Evolutionary conservation across 2,113 vertebrate species (phyloP).

Genomic region (Gambusia affinis): DNA sequence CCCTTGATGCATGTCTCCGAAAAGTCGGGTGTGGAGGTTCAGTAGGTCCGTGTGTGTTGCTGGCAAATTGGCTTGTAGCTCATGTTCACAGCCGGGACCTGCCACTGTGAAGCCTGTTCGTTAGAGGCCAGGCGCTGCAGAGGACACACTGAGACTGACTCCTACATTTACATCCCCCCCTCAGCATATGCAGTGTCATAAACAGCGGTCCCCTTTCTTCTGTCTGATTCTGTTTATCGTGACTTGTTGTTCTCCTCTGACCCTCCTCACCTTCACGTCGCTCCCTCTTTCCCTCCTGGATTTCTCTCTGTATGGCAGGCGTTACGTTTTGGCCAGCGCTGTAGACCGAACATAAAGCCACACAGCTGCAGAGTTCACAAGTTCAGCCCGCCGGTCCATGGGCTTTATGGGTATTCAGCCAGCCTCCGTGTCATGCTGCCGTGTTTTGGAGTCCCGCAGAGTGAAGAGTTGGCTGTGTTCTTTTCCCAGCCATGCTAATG

Average conservation of each 20-base stretch:
- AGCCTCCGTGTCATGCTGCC: background rate
- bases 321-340: conserved; percentile 3
- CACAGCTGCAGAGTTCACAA: conserved; percentile 36
- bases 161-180: conserved; percentile 41
- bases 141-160: conserved; percentile 13
- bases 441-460: conserved; percentile 3
- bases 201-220: background rate
- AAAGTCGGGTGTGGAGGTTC: conserved; percentile 10
- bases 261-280: background rate
- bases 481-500: conserved; percentile 35
- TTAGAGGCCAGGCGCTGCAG: conserved; percentile 10
- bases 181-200: conserved; percentile 9
- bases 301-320: background rate
- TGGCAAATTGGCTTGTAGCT: conserved; percentile 60
- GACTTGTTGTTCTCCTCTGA: background rate
- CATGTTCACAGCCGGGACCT: conserved; percentile 56
- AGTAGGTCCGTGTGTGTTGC: conserved; percentile 17
- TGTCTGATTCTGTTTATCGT: conserved; percentile 6
- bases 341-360: conserved; percentile 1
- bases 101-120: conserved; percentile 47
- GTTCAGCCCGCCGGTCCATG: conserved; percentile 21
- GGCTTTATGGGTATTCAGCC: background rate
- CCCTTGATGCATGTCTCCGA: conserved; percentile 38
- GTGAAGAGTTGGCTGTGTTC: conserved; percentile 30
- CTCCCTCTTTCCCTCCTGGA: background rate